These are phyloP conservation scores for Silurus aristotelis DNA, from an alignment of 2,797 vertebrate species.

Conservation along the genomic window DNA sequence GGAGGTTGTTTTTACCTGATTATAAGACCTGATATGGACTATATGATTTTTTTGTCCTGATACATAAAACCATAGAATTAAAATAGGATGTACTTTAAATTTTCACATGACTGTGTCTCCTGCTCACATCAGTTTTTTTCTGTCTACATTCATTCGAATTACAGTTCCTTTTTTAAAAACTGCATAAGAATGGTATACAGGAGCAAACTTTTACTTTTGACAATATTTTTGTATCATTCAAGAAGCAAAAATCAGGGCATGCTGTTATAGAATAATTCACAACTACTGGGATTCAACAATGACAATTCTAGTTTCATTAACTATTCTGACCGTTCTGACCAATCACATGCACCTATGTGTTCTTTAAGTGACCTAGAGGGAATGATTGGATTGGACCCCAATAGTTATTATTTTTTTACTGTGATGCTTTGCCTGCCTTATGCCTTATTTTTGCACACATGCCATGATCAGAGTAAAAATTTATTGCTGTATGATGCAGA, in stretches of 20 bases:
- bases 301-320: too few relatives aligned
- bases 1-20: too few relatives aligned
- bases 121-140: neutral
- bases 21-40: too few relatives aligned
- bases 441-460: neutral
- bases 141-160: neutral
- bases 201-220: neutral
- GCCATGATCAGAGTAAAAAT: neutral
- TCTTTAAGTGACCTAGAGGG: too few relatives aligned
- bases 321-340: too few relatives aligned
- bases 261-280: neutral
- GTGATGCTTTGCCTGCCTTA: neutral
- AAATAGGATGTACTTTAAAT: too few relatives aligned
- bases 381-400: neutral
- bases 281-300: too few relatives aligned
- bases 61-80: too few relatives aligned
- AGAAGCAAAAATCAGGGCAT: neutral
- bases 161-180: neutral
- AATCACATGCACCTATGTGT: neutral
- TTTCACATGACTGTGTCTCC: too few relatives aligned
- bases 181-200: neutral
- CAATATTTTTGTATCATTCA: neutral
- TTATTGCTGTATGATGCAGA: neutral
- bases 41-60: too few relatives aligned
- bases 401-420: neutral